Conservation (phyloP, 1,140 invertebrate genomes). For the Temnothorax longispinosus region DNA sequence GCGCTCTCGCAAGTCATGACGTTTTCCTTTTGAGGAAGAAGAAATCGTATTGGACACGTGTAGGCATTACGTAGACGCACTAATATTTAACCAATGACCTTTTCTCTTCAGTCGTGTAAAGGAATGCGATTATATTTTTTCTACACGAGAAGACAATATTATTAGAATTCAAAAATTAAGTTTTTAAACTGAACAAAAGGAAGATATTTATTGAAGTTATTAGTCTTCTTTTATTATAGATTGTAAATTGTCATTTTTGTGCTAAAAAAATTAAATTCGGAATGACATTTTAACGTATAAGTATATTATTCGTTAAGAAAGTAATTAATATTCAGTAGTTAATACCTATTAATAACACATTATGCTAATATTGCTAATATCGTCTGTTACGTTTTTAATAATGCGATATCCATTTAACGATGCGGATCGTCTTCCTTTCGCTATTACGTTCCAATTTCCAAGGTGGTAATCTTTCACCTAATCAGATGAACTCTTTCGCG, state of each 20-base stretch:
- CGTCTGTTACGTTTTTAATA: not conserved
- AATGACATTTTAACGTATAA: not conserved
- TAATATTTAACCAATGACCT: constrained; percentile 4
- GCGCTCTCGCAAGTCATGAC: constrained; percentile 24
- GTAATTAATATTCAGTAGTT: not conserved
- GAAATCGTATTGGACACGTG: constrained; percentile 8
- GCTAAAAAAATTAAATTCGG: not conserved
- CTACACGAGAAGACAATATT: not conserved
- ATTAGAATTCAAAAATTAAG: not conserved
- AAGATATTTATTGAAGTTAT: not conserved
- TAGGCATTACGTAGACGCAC: not conserved
- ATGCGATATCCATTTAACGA: not conserved
- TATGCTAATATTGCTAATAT: not conserved
- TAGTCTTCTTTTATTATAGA: not conserved
- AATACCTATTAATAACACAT: constrained; percentile 1
- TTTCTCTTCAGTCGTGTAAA: not conserved
- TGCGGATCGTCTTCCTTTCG: not conserved
- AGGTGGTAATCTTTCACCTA: not conserved
- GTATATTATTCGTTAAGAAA: not conserved
- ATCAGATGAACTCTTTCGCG: constrained; percentile 10
- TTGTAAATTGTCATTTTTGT: not conserved
- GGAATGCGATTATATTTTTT: not conserved
- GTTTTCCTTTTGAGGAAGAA: constrained; percentile 38
- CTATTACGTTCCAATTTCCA: not conserved
- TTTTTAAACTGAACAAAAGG: not conserved